These are phyloP conservation scores for Ptychoptera contaminata DNA, from an alignment of 2,888 invertebrate genomes.

Conservation along the genomic window DNA sequence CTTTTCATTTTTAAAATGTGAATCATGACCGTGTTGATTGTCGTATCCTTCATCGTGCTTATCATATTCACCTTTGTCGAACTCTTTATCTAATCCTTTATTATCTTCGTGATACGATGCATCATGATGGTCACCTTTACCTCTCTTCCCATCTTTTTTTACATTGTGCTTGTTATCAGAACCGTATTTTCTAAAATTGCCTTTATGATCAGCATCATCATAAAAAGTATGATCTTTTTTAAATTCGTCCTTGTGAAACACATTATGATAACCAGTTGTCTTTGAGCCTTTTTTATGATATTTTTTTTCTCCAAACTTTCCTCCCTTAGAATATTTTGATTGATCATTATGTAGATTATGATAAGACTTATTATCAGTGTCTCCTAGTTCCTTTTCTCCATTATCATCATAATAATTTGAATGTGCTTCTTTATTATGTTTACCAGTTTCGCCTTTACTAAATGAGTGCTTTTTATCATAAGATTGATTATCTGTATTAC, in stretches of 20 bases:
- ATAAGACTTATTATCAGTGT: background rate
- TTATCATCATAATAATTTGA: background rate
- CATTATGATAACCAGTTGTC: slow-evolving; percentile 66
- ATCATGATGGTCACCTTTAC: slow-evolving; percentile 61
- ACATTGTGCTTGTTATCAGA: slow-evolving; percentile 55
- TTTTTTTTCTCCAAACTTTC: slow-evolving; percentile 59
- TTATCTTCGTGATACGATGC: slow-evolving; percentile 56
- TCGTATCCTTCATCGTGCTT: slow-evolving; percentile 60
- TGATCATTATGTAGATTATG: background rate
- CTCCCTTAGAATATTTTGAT: background rate
- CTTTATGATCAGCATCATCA: slow-evolving; percentile 66
- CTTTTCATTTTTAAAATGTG: slow-evolving; percentile 53
- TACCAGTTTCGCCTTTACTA: slow-evolving; percentile 1
- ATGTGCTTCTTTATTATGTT: slow-evolving; percentile 1
- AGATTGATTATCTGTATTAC: background rate
- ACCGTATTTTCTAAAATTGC: slow-evolving; percentile 60
- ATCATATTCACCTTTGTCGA: slow-evolving; percentile 59
- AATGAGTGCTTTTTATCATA: slow-evolving; percentile 3
- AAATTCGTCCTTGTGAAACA: slow-evolving; percentile 73
- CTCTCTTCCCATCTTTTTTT: slow-evolving; percentile 50
- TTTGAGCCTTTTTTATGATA: slow-evolving; percentile 67
- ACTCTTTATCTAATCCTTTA: slow-evolving; percentile 58
- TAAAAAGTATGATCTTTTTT: slow-evolving; percentile 79
- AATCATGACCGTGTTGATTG: slow-evolving; percentile 54
- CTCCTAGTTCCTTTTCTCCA: background rate